Evolutionary conservation across 2,888 invertebrate species (phyloP).

Genomic region (Pristionchus arcanus): DNA sequence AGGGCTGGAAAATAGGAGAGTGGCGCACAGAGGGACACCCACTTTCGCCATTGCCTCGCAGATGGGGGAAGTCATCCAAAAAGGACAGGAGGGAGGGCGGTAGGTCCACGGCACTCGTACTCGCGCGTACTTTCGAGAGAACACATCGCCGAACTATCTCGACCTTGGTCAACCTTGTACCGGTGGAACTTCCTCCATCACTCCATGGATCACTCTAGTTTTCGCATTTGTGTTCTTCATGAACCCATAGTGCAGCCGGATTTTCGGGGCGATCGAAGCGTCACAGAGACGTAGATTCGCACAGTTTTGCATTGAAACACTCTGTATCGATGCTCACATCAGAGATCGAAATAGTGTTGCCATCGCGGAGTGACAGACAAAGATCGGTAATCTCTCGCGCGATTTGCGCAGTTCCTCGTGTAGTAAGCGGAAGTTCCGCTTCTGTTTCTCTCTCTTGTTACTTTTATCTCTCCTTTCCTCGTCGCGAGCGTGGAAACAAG

Average conservation of each 20-base stretch:
- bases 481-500: not conserved
- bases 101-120: not conserved
- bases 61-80: not conserved
- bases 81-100: not conserved
- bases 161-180: not conserved
- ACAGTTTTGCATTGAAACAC: not conserved
- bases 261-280: not conserved
- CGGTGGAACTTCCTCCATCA: not conserved
- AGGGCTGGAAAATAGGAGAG: not conserved
- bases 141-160: not conserved
- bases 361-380: not conserved
- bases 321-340: not conserved
- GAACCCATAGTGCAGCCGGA: not conserved
- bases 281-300: not conserved
- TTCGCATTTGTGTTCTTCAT: not conserved
- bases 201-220: not conserved
- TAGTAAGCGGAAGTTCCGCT: slow-evolving; percentile 28
- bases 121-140: not conserved
- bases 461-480: not conserved
- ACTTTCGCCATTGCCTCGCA: not conserved
- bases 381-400: not conserved
- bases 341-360: not conserved
- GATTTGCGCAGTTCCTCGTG: not conserved
- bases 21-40: not conserved
- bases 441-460: not conserved